These are phyloP conservation scores for Strigamia transsilvanica DNA, from an alignment of 2,888 invertebrate genomes.

Conservation along the genomic window DNA sequence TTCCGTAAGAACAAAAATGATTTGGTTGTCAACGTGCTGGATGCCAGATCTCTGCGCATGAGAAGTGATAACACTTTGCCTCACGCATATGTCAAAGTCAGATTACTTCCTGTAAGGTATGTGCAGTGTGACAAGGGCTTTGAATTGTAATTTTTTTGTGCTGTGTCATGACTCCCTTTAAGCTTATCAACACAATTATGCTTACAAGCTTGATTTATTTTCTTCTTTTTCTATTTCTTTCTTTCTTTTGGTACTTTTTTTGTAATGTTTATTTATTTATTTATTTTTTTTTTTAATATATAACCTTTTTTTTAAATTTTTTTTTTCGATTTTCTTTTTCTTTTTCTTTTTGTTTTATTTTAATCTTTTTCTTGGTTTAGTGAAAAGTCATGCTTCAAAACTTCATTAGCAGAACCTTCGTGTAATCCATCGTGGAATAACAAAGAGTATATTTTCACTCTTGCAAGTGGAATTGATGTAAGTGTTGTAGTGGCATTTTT, in stretches of 20 bases:
- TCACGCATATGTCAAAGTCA: constrained; percentile 84
- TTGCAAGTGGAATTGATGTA: not conserved
- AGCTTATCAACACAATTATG: too few relatives aligned
- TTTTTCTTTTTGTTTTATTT: constrained; percentile 23
- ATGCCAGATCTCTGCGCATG: constrained; percentile 82
- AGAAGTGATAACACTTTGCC: constrained; percentile 83
- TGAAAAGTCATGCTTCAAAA: constrained; percentile 63
- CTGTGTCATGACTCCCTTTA: not conserved
- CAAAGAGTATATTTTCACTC: constrained; percentile 2
- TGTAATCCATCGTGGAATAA: constrained; percentile 94
- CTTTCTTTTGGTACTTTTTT: too few relatives aligned
- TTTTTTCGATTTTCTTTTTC: not conserved
- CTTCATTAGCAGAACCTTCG: constrained; percentile 84
- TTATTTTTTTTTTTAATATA: not conserved
- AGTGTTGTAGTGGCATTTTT: not conserved
- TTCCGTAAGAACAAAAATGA: constrained; percentile 85
- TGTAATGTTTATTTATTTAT: too few relatives aligned
- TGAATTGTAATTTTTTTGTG: not conserved
- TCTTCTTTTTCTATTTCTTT: too few relatives aligned
- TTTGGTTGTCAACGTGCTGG: constrained; percentile 83
- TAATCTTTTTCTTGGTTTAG: constrained; percentile 57
- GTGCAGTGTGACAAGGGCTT: constrained; percentile 59
- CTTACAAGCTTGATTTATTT: too few relatives aligned
- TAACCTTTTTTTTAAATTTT: not conserved
- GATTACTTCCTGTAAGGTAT: constrained; percentile 81